Base-by-base conservation (phyloP, 2,888 invertebrate genomes). In the Andrena fulva region DNA sequence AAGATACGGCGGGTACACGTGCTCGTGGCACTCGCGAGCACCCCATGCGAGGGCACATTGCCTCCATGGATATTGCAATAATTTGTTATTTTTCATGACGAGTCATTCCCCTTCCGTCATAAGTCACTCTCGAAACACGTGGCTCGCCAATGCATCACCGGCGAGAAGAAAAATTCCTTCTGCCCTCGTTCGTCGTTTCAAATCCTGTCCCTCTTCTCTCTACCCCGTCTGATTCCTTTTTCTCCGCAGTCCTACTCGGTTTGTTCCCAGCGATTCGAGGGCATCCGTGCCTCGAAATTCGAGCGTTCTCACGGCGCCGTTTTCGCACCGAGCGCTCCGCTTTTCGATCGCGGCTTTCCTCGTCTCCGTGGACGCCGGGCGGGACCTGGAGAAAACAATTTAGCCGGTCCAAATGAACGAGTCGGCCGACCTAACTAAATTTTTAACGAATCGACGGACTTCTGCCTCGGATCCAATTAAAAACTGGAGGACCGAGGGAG, bases 1-100 rank as follows among this genome's bases (percentile, higher is more conserved):
- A 74, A 83, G 85, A 88, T 89, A 89, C 90, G 86, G 87, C 20
- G 86, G 87, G 89, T 89, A 91, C 89, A 87, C 87, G 87, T 91
- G 88, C 90, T 90, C 63, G 52, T 63, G 60, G 64, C 80, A 66
- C 82, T 71, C 72, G 63, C 56, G 69, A 62, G 62, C 54, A 59
- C 79, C 74, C 76, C 70, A 72, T 82, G 62, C 76, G 62, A 78
- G 67, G 35, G 67, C 78, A 62, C 78, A 50, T 77, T 74, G 54
- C 64, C 69, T 48, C 80, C 76, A 85, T 78, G 80, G 89, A 89
- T 89, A 87, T 87, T 80, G 87, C 81, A 82, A 89, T 89, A 89
- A 88, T 88, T 88, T 87, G 89, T 89, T 89, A 88, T 84, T 89
- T 89, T 80, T 87, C 88, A 84, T 75, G 81, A 75, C 56, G 62